Evolutionary conservation across 2,888 invertebrate genomes (phyloP).

Genomic region (Heliconius cydno): DNA sequence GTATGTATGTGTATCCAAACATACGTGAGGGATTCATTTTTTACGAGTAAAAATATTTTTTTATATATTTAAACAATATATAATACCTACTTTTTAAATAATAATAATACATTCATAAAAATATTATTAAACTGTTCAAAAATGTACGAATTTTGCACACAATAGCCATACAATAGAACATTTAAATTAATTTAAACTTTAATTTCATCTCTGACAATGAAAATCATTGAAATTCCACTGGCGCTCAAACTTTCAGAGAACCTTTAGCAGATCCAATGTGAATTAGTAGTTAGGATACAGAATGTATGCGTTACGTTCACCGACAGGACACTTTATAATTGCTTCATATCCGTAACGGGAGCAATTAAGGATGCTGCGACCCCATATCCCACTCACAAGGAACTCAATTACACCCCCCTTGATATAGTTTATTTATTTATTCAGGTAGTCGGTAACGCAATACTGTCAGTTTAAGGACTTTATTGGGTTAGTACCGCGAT

Average conservation of each 20-base stretch:
- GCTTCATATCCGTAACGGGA: constrained; percentile 55
- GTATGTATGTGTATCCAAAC: not conserved
- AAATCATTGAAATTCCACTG: constrained; percentile 35
- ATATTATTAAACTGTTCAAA: too few relatives aligned
- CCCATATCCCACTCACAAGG: constrained; percentile 56
- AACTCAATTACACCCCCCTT: constrained; percentile 63
- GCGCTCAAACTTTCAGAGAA: constrained; percentile 34
- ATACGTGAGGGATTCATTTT: too few relatives aligned
- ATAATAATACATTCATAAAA: too few relatives aligned
- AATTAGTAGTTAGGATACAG: constrained; percentile 28
- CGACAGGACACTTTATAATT: constrained; percentile 50
- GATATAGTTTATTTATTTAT: constrained; percentile 61
- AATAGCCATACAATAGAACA: not conserved
- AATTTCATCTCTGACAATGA: constrained; percentile 27
- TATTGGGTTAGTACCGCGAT: constrained; percentile 34
- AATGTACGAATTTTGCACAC: not conserved
- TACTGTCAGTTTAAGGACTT: constrained; percentile 39
- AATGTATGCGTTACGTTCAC: constrained; percentile 28
- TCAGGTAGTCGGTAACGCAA: constrained; percentile 49
- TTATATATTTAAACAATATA: too few relatives aligned
- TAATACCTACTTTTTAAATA: too few relatives aligned
- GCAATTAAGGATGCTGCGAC: constrained; percentile 55
- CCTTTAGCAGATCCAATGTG: constrained; percentile 18
- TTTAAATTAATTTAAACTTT: constrained; percentile 20
- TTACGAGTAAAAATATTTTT: too few relatives aligned